Conservation (phyloP, 2,888 invertebrate species). For the Peribatodes rhomboidaria region DNA sequence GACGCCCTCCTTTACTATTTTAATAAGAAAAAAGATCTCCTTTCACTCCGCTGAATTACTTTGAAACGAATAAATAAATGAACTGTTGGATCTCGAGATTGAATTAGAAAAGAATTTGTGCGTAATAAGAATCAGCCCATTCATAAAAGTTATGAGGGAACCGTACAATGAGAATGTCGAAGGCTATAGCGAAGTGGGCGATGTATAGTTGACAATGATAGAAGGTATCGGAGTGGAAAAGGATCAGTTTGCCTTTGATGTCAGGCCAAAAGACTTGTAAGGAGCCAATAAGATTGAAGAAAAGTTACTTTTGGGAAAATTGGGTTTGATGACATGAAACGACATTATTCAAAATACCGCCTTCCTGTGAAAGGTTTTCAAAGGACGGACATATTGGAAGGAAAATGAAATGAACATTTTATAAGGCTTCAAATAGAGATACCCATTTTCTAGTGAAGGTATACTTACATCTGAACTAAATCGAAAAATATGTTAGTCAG, state of each 20-base stretch:
- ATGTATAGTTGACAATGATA: constrained; percentile 70
- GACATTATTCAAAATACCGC: constrained; percentile 48
- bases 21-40: constrained; percentile 77
- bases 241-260: constrained; percentile 82
- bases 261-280: constrained; percentile 69
- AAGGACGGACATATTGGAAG: constrained; percentile 32
- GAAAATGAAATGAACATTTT: constrained; percentile 32
- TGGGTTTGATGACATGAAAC: constrained; percentile 49
- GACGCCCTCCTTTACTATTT: constrained; percentile 76
- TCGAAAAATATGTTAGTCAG: neutral
- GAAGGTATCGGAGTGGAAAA: constrained; percentile 79
- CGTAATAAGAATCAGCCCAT: constrained; percentile 79
- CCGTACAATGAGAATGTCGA: constrained; percentile 71
- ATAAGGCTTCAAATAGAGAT: constrained; percentile 18
- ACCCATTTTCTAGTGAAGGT: neutral
- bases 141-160: constrained; percentile 79
- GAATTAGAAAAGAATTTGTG: constrained; percentile 81
- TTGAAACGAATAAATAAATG: constrained; percentile 83
- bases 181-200: constrained; percentile 56
- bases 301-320: constrained; percentile 56
- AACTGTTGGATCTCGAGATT: constrained; percentile 76
- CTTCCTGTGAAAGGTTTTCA: constrained; percentile 41
- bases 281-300: constrained; percentile 56
- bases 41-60: constrained; percentile 75
- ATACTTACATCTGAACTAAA: neutral